Base-by-base conservation (phyloP, 2,797 vertebrate species). In the Sebastes oblongus region DNA sequence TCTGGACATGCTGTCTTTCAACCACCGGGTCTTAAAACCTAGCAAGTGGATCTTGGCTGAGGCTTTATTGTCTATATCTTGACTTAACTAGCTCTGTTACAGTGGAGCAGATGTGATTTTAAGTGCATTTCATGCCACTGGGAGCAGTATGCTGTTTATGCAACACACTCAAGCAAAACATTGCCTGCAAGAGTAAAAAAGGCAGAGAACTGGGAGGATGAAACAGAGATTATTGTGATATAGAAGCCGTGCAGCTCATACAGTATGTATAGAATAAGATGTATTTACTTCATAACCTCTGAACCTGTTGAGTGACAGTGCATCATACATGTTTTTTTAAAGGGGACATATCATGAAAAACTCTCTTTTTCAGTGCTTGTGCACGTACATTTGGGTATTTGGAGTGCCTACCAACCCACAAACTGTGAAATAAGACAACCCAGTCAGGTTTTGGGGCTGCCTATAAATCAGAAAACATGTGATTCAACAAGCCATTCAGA, bases 81-180 rank as follows among this genome's bases (percentile, higher is more conserved):
- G 62, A 73, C 22, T 61, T 20, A 76, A 61, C 32, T 27, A 24
- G 8, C n/a, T 77, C 3, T 52, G 76, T 80, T 70, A 52, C 29
- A 14, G 46, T n/a, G 27, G 54, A 73, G 22, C 67, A 73, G 55
- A 78, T 81, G 54, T 34, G 55, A 36, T 66, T 68, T 61, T 76
- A 72, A 77, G 50, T 54, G 39, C 8, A 58, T 59, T 73, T 71
- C 50, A 76, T 79, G 29, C 66, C 65, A 77, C 56, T 30, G 66
- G 67, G 77, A 81, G 42, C 25, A 29, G 6, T n/a, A 13, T 66
- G 55, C 42, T 79, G 39, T 81, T 88, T 60, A 76, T 74, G 8
- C 50, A 60, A 65, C 59, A 75, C 66, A 70, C 59, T 65, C 50
- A 54, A 67, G 36, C 75, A 81, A 39, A 74, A 72, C 73, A 60